Percentiles rank a stretch among this genome's conserved stretches.
These are phyloP conservation scores for Euclidia mi DNA, from an alignment of 2,888 invertebrate genomes.

Conservation along the genomic window DNA sequence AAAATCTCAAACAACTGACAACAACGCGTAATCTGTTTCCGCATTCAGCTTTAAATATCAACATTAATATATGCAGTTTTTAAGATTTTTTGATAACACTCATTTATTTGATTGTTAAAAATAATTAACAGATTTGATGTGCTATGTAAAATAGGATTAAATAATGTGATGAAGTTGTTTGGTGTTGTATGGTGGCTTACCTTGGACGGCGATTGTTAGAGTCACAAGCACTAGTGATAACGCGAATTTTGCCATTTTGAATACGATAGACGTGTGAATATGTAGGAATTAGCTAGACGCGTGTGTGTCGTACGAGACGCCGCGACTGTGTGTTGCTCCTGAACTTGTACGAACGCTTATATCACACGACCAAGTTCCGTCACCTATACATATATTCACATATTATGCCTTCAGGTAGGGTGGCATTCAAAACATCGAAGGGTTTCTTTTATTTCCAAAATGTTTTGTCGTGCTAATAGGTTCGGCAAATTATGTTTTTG, in stretches of 20 bases:
- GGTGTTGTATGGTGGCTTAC: conserved; percentile 53
- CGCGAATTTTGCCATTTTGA: conserved; percentile 62
- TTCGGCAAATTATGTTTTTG: background rate
- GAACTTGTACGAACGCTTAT: conserved; percentile 40
- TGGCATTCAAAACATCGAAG: conserved; percentile 6
- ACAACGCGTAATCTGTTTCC: background rate
- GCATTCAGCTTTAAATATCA: conserved; percentile 7
- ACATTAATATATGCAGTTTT: conserved; percentile 2
- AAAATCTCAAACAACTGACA: background rate
- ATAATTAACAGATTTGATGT: background rate
- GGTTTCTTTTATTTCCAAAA: conserved; percentile 26
- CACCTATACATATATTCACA: background rate
- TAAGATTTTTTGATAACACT: background rate
- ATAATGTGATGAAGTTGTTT: background rate
- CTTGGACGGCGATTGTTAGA: conserved; percentile 57
- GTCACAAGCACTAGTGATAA: conserved; percentile 50
- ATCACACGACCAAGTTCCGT: conserved; percentile 35
- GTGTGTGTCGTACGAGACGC: conserved; percentile 31
- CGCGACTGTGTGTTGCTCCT: conserved; percentile 46
- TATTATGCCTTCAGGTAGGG: too few relatives aligned
- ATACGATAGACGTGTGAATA: conserved; percentile 31
- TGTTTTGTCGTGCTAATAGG: background rate
- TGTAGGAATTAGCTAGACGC: conserved; percentile 30
- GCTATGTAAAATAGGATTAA: conserved; percentile 2
- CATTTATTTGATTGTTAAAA: conserved; percentile 2